A percentile compares a stretch with the other conserved stretches of the same genome.
phyloP scores from a whole-genome alignment of 2,888 invertebrate genomes.

The Drosophila mulleri region DNA sequence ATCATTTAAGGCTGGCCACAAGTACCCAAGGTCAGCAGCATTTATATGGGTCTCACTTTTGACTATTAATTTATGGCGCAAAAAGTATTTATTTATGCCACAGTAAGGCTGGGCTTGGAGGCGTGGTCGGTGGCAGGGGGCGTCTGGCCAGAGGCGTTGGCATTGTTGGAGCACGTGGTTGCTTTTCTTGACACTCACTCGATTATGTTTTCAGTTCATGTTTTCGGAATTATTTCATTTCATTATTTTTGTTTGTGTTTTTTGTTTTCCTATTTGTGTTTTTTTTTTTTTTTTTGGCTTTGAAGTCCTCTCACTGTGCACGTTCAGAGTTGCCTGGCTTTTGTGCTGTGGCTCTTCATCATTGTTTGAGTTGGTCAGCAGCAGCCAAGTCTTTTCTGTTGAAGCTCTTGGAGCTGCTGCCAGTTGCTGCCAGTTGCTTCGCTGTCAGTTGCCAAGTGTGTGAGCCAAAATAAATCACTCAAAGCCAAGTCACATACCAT shows the following conservation, averaged over 20 bases:
- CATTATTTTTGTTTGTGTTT: slow-evolving; percentile 47
- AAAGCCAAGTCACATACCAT: slow-evolving; percentile 47
- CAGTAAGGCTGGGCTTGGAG: not conserved
- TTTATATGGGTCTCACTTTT: not conserved
- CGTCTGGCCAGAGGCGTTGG: slow-evolving; percentile 9
- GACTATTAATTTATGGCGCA: slow-evolving; percentile 1
- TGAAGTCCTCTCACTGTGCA: slow-evolving; percentile 44
- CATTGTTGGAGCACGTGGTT: slow-evolving; percentile 51
- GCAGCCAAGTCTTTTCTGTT: slow-evolving; percentile 1
- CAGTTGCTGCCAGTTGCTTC: slow-evolving; percentile 16
- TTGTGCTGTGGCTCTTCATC: slow-evolving; percentile 48
- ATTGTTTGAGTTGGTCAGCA: slow-evolving; percentile 46
- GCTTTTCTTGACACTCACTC: slow-evolving; percentile 69
- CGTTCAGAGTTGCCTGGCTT: slow-evolving; percentile 33
- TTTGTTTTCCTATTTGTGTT: no score
- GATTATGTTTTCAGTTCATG: slow-evolving; percentile 77
- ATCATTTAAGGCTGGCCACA: no score
- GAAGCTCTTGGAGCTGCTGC: slow-evolving; percentile 2
- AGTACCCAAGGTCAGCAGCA: not conserved
- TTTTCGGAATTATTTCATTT: slow-evolving; percentile 79
- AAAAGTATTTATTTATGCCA: slow-evolving; percentile 10
- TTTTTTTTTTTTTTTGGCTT: not conserved
- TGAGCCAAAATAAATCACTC: slow-evolving; percentile 63
- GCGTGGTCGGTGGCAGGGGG: slow-evolving; percentile 5
- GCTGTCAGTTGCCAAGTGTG: slow-evolving; percentile 28